Base-by-base conservation (phyloP, 1,140 invertebrate species). In the Campoletis sonorensis region DNA sequence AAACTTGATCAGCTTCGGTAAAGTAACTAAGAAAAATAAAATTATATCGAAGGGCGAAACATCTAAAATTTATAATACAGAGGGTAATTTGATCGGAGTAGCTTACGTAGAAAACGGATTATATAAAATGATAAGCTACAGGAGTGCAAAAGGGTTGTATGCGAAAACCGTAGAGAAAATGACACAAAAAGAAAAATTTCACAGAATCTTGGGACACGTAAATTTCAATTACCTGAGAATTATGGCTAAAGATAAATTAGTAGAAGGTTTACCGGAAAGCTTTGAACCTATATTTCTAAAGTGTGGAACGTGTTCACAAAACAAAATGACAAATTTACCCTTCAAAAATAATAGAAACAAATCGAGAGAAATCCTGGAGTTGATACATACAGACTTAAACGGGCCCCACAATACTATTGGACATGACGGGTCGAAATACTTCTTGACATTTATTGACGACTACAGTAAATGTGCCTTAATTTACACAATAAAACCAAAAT, bases 391-490 rank as follows among this genome's bases (percentile, higher is more conserved):
- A 10, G 82, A 83, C 68, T 73, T 85, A 54, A 80, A 71, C 76
- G 83, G 84, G 23, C 76, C 77, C 5, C 71, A 81, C 15, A 26
- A 33, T 67, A 84, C 58, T 37, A 61, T 40, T n/a, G 77, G 81
- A 67, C 30, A 40, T 30, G 45, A 45, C n/a, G 79, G 82, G 16
- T 68, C 51, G 79, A 81, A 71, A 75, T 85, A 82, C 71, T 84
- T 85, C 45, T 64, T 84, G 67, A 51, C 80, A 58, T 80, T 85
- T 45, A 81, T 84, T 10, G 84, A 85, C 23, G 80, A 85, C 33
- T 83, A 83, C 30, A 84, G 83, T 61, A 83, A 85, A 61, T 71
- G 81, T 13, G 80, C 77, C 11, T 72, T 68, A 71, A 67, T 84
- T 11, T 81, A 80, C 37, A 51, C 58, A 23, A 83, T 84, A 30